Conservation (phyloP, 2,113 vertebrate genomes). For the Equus quagga region DNA sequence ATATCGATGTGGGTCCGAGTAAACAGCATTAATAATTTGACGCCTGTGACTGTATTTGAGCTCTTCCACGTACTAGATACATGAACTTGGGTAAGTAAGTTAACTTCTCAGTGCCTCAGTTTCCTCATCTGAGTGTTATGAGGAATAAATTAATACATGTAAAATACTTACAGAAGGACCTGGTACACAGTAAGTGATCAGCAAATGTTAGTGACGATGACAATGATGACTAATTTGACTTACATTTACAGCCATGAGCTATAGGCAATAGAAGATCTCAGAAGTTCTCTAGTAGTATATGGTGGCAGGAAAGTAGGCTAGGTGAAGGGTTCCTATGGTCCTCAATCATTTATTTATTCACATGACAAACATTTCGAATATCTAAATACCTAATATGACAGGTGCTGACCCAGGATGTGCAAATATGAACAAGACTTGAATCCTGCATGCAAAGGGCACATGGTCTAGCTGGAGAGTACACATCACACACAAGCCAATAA, state of each 20-base stretch:
- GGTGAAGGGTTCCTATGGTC: not conserved
- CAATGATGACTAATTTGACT: not conserved
- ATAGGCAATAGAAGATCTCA: conserved; percentile 13
- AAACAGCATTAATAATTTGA: conserved; percentile 22
- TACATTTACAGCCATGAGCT: not conserved
- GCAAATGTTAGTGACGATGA: not conserved
- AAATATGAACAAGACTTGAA: conserved; percentile 28
- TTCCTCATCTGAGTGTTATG: not conserved
- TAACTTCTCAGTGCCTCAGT: not conserved
- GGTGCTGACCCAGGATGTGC: not conserved
- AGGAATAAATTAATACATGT: conserved; percentile 7
- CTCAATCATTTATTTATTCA: not conserved
- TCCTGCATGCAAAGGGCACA: not conserved
- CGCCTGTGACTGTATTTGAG: not conserved
- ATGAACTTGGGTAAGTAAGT: not conserved
- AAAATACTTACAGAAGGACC: conserved; percentile 14
- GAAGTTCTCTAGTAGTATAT: not conserved
- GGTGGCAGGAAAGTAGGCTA: not conserved
- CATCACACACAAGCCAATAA: not conserved
- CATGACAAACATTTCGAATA: not conserved
- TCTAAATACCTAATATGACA: not conserved
- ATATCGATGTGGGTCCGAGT: not conserved
- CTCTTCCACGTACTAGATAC: not conserved
- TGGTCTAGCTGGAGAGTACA: not conserved
- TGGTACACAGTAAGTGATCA: not conserved